A percentile compares a stretch with the other conserved stretches of the same genome.
Evolutionary conservation across 2,113 vertebrate species (phyloP).

Genomic region (Sapajus apella): DNA sequence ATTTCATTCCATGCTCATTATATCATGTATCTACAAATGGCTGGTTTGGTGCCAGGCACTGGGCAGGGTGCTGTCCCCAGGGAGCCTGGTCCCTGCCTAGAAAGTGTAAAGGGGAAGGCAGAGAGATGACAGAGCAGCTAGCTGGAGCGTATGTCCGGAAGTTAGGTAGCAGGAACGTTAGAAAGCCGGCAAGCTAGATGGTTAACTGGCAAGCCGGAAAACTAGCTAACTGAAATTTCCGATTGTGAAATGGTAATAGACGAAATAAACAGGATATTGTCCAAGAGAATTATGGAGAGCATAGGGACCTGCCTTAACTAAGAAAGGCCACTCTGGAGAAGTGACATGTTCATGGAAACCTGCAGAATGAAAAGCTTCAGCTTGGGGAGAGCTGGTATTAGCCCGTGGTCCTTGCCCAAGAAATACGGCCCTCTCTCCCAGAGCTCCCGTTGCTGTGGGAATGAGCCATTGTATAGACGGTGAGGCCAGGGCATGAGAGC

Average conservation of each 20-base stretch:
- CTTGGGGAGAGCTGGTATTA: background rate
- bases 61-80: background rate
- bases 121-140: too few species aligned
- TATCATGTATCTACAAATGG: background rate
- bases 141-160: fast-evolving
- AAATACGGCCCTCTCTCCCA: background rate
- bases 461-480: fast-evolving
- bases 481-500: fast-evolving
- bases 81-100: background rate
- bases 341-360: fast-evolving
- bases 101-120: fast-evolving
- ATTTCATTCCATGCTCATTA: background rate
- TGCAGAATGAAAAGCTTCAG: background rate
- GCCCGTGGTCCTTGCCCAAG: fast-evolving
- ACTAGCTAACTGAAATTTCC: fast-evolving
- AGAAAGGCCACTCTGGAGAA: background rate
- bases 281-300: background rate
- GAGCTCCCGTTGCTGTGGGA: background rate
- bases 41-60: background rate
- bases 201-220: background rate
- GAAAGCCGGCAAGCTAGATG: background rate
- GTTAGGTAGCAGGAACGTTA: background rate
- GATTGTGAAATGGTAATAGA: background rate
- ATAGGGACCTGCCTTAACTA: background rate
- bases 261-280: background rate